phyloP scores from a whole-genome alignment of 1,140 invertebrate genomes.

The Prorops nasuta region DNA sequence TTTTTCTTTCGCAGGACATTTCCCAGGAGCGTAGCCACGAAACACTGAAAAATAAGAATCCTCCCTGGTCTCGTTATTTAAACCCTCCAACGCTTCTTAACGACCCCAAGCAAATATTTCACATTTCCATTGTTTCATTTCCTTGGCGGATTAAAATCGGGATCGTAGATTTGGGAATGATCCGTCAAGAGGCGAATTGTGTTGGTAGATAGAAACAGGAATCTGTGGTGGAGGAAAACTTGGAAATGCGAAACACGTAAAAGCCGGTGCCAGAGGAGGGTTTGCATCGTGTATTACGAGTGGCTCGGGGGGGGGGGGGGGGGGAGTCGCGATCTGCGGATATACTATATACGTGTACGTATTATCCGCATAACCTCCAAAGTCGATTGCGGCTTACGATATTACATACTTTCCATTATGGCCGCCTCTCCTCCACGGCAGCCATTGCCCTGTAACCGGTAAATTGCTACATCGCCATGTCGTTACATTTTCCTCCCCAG shows the following conservation, averaged over 20 bases:
- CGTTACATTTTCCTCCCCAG: constrained; percentile 24
- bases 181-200: no score
- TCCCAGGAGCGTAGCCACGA: no score
- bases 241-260: constrained; percentile 46
- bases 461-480: constrained; percentile 32
- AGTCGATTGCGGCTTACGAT: constrained; percentile 30
- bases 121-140: no score
- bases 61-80: no score
- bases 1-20: not conserved
- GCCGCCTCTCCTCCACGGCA: not conserved
- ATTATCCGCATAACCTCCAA: constrained; percentile 30
- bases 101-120: no score
- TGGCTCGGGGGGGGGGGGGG: constrained; percentile 27
- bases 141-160: no score
- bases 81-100: no score
- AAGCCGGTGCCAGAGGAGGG: constrained; percentile 37
- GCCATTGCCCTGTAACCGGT: constrained; percentile 17
- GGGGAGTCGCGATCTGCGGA: constrained; percentile 35
- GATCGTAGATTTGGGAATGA: no score
- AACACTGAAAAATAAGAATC: no score
- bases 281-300: constrained; percentile 36
- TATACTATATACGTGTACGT: no score
- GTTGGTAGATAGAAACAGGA: no score
- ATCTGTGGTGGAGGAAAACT: no score
- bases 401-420: constrained; percentile 25